Conservation (phyloP, 1,140 invertebrate genomes). For the Psix sp. region DNA sequence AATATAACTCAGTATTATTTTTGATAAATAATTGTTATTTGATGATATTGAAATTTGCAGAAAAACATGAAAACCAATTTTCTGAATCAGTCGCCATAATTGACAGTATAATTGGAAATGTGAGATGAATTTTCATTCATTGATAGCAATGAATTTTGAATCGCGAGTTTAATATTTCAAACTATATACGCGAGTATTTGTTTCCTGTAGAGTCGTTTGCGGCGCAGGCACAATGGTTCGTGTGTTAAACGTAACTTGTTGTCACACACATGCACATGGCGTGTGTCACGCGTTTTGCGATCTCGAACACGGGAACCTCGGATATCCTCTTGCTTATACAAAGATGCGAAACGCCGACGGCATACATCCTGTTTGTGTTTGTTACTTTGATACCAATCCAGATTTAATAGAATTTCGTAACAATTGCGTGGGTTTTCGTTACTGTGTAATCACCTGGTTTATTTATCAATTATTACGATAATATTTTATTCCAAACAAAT, state of each 20-base stretch:
- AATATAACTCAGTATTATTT: no score
- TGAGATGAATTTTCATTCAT: no score
- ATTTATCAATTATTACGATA: constrained; percentile 33
- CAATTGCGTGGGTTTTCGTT: constrained; percentile 34
- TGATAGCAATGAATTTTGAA: no score
- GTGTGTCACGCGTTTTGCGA: constrained; percentile 27
- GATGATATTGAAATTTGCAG: no score
- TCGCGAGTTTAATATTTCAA: no score
- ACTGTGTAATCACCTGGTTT: constrained; percentile 20
- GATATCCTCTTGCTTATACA: constrained; percentile 46
- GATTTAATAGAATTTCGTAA: constrained; percentile 25
- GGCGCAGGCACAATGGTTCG: constrained; percentile 32
- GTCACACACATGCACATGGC: constrained; percentile 31
- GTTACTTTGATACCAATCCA: constrained; percentile 14
- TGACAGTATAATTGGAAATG: no score
- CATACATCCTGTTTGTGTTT: constrained; percentile 35
- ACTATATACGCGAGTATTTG: constrained; percentile 4
- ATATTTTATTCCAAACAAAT: constrained; percentile 33
- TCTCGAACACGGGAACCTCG: constrained; percentile 27
- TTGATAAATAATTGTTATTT: no score
- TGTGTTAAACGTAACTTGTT: constrained; percentile 30
- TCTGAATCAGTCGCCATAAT: no score
- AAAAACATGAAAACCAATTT: no score
- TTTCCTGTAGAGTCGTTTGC: constrained; percentile 15
- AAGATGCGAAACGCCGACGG: constrained; percentile 49